These are phyloP conservation scores for Paratilapia polleni DNA, from an alignment of 2,113 vertebrate species.

Conservation along the genomic window DNA sequence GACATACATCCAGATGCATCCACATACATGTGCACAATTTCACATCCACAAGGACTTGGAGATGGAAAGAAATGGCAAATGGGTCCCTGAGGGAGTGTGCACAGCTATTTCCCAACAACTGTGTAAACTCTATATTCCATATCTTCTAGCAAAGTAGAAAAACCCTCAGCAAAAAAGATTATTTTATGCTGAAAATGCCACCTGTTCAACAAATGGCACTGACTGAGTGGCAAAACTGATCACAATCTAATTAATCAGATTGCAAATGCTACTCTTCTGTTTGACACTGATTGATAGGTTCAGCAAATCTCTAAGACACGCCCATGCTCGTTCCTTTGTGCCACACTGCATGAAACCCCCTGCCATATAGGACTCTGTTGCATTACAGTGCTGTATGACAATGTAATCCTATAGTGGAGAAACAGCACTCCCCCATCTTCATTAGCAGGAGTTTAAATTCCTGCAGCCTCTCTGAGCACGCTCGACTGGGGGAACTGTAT, in stretches of 20 bases:
- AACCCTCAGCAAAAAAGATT: not conserved
- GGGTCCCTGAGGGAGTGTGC: not conserved
- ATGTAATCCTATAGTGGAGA: slow-evolving; percentile 72
- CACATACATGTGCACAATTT: not conserved
- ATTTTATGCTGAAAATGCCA: slow-evolving; percentile 5
- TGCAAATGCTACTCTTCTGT: not conserved
- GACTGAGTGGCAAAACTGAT: not conserved
- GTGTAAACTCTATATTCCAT: not conserved
- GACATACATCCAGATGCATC: slow-evolving; percentile 3
- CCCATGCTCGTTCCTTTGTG: not conserved
- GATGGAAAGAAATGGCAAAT: not conserved
- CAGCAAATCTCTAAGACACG: not conserved
- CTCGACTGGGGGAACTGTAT: slow-evolving; percentile 81
- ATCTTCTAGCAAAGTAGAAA: not conserved
- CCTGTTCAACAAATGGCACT: not conserved
- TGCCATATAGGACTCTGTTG: slow-evolving; percentile 43
- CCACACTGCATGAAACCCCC: slow-evolving; percentile 2
- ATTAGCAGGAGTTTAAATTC: slow-evolving; percentile 78
- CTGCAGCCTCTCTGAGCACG: slow-evolving; percentile 72
- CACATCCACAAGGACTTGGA: not conserved
- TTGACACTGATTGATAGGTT: slow-evolving; percentile 1
- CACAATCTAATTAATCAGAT: not conserved
- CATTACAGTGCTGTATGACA: slow-evolving; percentile 66
- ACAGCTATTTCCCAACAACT: not conserved
- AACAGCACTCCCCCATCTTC: slow-evolving; percentile 66